Conservation (phyloP, 1,140 invertebrate genomes). For the Holotrichia oblita region DNA sequence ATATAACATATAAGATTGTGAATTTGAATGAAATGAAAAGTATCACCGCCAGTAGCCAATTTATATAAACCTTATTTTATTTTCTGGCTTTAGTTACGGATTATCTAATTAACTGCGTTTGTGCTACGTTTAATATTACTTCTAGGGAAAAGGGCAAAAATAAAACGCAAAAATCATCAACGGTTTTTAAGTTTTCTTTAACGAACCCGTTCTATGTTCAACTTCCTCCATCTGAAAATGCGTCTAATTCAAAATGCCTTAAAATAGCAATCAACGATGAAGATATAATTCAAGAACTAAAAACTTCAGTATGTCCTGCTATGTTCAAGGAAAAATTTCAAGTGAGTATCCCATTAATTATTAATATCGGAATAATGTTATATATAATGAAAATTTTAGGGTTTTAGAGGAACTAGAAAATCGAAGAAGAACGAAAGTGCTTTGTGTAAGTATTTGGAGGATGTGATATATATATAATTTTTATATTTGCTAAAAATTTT, state of each 20-base stretch:
- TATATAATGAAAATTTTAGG: neutral
- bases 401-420: neutral
- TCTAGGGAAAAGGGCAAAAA: neutral
- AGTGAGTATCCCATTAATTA: neutral
- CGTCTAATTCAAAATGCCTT: constrained; percentile 15
- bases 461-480: neutral
- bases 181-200: constrained; percentile 16
- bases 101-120: no score
- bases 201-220: neutral
- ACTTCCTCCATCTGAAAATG: neutral
- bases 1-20: no score
- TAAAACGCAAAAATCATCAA: neutral
- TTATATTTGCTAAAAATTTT: neutral
- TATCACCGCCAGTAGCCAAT: no score
- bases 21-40: no score
- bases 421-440: neutral
- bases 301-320: neutral
- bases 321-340: constrained; percentile 32
- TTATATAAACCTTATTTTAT: no score
- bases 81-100: no score
- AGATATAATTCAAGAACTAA: neutral
- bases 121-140: neutral
- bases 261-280: neutral
- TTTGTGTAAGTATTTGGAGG: neutral
- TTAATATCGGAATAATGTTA: neutral